Evolutionary conservation across 2,113 vertebrate genomes (phyloP).

Genomic region (Ceyx cyanopectus): DNA sequence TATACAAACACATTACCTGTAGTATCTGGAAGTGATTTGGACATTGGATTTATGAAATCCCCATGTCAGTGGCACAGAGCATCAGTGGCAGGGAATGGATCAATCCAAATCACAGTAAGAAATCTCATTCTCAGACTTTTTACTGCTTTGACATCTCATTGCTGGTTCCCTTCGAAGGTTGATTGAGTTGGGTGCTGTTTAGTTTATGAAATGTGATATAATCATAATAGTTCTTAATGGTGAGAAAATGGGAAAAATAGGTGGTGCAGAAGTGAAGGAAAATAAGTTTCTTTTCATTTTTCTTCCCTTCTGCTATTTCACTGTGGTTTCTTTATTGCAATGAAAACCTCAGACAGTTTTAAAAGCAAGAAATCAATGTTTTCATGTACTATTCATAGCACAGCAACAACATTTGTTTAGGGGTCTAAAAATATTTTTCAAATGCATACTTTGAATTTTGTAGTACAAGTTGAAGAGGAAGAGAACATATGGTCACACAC

Average conservation of each 20-base stretch:
- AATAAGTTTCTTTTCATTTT: background rate
- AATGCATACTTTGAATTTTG: slow-evolving; percentile 66
- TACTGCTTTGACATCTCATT: background rate
- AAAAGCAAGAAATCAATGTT: slow-evolving; percentile 15
- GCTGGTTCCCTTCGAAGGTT: background rate
- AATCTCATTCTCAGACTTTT: background rate
- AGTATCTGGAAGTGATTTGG: background rate
- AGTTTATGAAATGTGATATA: slow-evolving; percentile 1
- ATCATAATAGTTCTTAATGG: background rate
- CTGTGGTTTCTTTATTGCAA: background rate
- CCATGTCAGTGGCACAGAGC: background rate
- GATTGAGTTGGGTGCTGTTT: background rate
- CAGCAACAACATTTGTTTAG: slow-evolving; percentile 67
- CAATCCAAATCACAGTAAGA: background rate
- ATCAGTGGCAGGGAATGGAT: background rate
- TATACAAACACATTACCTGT: background rate
- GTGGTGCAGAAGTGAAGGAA: background rate
- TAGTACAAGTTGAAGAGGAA: slow-evolving; percentile 53
- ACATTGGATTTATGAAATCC: background rate
- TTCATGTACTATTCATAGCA: slow-evolving; percentile 47
- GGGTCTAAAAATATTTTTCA: slow-evolving; percentile 64
- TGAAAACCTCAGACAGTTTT: slow-evolving; percentile 37
- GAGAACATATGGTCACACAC: slow-evolving; percentile 64
- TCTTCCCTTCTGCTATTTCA: background rate
- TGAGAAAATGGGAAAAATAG: background rate